phyloP scores from a whole-genome alignment of 2,888 invertebrate species.

The Scaptomyza reducta region DNA sequence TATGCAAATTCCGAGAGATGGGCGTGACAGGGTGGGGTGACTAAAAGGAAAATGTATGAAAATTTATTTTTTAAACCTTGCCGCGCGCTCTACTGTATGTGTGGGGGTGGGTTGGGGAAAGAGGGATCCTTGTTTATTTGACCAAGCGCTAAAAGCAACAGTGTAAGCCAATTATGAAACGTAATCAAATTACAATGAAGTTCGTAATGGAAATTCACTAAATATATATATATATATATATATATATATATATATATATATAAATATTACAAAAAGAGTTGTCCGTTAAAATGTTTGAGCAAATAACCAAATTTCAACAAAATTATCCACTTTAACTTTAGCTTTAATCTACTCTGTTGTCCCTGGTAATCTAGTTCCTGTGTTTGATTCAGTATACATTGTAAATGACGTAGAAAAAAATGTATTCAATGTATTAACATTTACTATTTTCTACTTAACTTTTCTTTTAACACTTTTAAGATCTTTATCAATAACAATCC shows the following conservation, averaged over 20 bases:
- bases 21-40: conserved; percentile 10
- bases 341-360: too few relatives aligned
- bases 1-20: conserved; percentile 62
- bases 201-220: conserved; percentile 3
- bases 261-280: not conserved
- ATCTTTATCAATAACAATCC: not conserved
- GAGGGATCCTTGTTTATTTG: conserved; percentile 20
- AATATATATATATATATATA: too few relatives aligned
- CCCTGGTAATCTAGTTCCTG: too few relatives aligned
- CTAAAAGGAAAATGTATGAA: conserved; percentile 40
- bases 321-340: too few relatives aligned
- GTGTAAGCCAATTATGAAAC: conserved; percentile 65
- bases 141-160: conserved; percentile 43
- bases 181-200: conserved; percentile 62
- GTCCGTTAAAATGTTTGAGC: not conserved
- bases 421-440: too few relatives aligned
- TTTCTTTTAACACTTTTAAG: not conserved
- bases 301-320: too few relatives aligned
- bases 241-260: too few relatives aligned
- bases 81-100: not conserved
- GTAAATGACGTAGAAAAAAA: not conserved
- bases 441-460: not conserved
- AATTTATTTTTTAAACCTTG: conserved; percentile 58
- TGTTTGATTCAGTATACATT: too few relatives aligned
- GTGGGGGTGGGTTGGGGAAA: not conserved